phyloP scores from a whole-genome alignment of 2,113 vertebrate genomes.

The Butorides virescens region DNA sequence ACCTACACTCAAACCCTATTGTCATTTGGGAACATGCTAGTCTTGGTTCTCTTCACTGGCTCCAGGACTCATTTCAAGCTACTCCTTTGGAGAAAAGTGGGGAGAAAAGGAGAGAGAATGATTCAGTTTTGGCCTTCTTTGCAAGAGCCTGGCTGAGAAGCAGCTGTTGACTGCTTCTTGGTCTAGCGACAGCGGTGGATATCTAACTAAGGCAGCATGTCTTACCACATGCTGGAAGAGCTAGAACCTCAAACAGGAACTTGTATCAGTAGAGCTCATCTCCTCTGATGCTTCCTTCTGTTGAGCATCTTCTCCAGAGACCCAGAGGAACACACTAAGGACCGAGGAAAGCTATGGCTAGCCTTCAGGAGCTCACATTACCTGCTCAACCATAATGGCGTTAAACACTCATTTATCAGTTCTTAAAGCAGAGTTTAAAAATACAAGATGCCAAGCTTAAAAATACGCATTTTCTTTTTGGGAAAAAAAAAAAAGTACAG shows the following conservation, averaged over 20 bases:
- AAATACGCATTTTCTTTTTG: neutral
- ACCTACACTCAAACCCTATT: neutral
- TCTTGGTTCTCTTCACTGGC: neutral
- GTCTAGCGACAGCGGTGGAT: neutral
- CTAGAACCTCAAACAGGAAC: neutral
- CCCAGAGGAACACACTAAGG: neutral
- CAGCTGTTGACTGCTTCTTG: neutral
- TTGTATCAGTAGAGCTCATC: neutral
- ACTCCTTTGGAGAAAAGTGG: neutral
- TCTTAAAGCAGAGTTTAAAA: neutral
- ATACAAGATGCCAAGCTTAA: conserved; percentile 13
- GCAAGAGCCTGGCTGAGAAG: neutral
- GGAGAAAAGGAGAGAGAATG: neutral
- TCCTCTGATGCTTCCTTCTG: neutral
- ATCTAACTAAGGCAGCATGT: neutral
- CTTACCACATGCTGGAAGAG: neutral
- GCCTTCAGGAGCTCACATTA: neutral
- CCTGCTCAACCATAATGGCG: accelerated
- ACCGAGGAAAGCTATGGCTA: neutral
- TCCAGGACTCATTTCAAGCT: neutral
- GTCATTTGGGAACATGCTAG: neutral
- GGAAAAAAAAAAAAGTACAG: neutral
- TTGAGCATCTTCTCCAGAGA: neutral
- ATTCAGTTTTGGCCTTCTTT: neutral
- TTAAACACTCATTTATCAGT: neutral